Percentiles rank a stretch among this genome's conserved stretches.
These are phyloP conservation scores for Nomia melanderi DNA, from an alignment of 1,140 invertebrate species.

Conservation along the genomic window DNA sequence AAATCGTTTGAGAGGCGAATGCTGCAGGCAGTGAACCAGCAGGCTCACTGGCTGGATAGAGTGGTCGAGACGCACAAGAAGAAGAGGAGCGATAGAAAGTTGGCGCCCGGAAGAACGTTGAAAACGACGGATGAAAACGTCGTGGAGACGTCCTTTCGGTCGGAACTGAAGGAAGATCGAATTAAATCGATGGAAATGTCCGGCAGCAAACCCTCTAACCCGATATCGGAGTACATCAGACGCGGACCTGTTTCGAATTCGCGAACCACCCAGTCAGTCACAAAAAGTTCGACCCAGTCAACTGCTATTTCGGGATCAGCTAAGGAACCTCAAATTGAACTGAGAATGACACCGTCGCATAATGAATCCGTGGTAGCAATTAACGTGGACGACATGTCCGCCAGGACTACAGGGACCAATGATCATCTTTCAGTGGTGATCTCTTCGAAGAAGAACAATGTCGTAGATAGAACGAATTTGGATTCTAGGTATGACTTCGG, in stretches of 20 bases:
- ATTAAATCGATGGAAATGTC: neutral
- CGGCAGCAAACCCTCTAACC: neutral
- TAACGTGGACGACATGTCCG: conserved; percentile 39
- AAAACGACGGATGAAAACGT: neutral
- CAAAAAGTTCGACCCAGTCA: no score
- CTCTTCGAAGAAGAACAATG: conserved; percentile 4
- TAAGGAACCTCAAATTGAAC: conserved; percentile 44
- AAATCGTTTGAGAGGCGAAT: conserved; percentile 9
- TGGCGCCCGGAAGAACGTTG: neutral
- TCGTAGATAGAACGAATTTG: neutral
- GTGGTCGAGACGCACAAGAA: conserved; percentile 37
- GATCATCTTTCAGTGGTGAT: conserved; percentile 50
- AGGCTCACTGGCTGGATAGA: conserved; percentile 40
- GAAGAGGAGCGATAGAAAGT: neutral
- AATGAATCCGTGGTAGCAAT: conserved; percentile 58
- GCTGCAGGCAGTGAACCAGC: conserved; percentile 12
- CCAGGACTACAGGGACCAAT: neutral
- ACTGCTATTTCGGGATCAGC: neutral
- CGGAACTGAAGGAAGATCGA: neutral
- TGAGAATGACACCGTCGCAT: conserved; percentile 55
- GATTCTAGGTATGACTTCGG: conserved; percentile 11
- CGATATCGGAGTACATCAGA: neutral
- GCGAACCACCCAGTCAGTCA: neutral
- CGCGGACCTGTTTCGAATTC: neutral
- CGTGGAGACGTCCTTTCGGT: neutral